These are phyloP conservation scores for Herpetotheres cachinnans DNA, from an alignment of 2,113 vertebrate genomes.

Conservation along the genomic window DNA sequence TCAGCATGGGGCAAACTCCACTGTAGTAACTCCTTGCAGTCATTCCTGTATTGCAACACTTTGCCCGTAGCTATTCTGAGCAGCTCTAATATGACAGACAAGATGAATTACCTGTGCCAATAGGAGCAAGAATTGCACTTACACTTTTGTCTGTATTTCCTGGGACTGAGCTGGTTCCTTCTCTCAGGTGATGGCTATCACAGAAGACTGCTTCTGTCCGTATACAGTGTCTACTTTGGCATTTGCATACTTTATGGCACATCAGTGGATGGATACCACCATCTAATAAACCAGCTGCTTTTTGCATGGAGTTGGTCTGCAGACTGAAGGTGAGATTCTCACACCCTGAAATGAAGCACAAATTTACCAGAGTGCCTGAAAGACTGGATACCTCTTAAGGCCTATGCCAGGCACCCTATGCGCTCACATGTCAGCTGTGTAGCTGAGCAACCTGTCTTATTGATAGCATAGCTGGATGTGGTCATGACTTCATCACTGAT, in stretches of 20 bases:
- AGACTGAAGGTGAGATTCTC: background rate
- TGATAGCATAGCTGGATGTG: background rate
- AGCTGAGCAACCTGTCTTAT: background rate
- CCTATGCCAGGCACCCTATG: background rate
- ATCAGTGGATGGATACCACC: background rate
- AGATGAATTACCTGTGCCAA: slow-evolving; percentile 12
- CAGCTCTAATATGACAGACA: background rate
- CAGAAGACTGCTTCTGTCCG: background rate
- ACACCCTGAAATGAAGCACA: background rate
- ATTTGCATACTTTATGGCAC: background rate
- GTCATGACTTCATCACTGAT: background rate
- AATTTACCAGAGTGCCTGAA: background rate
- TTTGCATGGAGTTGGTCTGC: background rate
- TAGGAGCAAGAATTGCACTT: slow-evolving; percentile 3
- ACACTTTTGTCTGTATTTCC: background rate
- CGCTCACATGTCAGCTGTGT: background rate
- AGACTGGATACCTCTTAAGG: background rate
- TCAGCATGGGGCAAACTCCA: background rate
- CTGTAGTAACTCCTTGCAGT: background rate
- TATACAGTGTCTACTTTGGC: background rate
- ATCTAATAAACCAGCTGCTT: background rate
- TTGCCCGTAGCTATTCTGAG: slow-evolving; percentile 27
- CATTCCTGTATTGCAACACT: slow-evolving; percentile 1
- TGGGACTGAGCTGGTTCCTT: background rate
- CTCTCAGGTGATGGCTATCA: background rate